A percentile compares a stretch with the other conserved stretches of the same genome.
Conservation (phyloP, 2,888 invertebrate species). For the Oasisia sp. region DNA sequence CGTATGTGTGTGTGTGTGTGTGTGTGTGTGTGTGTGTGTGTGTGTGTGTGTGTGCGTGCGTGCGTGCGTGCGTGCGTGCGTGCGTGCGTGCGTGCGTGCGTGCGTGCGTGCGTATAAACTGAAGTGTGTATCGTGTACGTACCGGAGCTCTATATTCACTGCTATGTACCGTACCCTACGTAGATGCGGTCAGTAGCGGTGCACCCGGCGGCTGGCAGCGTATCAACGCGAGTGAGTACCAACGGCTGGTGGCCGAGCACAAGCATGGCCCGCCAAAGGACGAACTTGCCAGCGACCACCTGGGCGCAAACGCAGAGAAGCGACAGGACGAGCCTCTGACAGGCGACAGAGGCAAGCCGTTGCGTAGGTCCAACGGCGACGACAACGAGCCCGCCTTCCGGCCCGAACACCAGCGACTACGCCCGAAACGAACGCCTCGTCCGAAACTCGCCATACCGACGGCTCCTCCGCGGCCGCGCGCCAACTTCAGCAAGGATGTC, state of each 20-base stretch:
- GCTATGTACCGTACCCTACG: neutral
- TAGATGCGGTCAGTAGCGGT: neutral
- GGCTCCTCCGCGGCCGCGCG: conserved; percentile 23
- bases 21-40: too few species aligned
- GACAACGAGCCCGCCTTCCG: neutral
- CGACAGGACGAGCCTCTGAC: too few species aligned
- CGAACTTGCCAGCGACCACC: neutral
- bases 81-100: too few species aligned
- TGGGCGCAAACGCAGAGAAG: too few species aligned
- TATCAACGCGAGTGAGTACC: neutral
- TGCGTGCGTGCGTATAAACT: too few species aligned
- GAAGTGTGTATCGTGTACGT: too few species aligned
- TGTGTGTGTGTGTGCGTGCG: too few species aligned
- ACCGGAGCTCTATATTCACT: too few species aligned
- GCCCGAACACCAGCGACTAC: neutral
- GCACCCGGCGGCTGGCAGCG: neutral
- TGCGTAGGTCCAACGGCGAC: too few species aligned
- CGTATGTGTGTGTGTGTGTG: too few species aligned
- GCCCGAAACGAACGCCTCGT: neutral
- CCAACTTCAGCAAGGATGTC: conserved; percentile 34
- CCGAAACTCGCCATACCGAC: conserved; percentile 18
- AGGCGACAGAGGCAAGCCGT: too few species aligned
- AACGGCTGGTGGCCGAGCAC: neutral
- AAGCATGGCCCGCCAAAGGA: neutral
- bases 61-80: too few species aligned